Conservation (phyloP, 2,113 vertebrate species). For the Echinops telfairi region DNA sequence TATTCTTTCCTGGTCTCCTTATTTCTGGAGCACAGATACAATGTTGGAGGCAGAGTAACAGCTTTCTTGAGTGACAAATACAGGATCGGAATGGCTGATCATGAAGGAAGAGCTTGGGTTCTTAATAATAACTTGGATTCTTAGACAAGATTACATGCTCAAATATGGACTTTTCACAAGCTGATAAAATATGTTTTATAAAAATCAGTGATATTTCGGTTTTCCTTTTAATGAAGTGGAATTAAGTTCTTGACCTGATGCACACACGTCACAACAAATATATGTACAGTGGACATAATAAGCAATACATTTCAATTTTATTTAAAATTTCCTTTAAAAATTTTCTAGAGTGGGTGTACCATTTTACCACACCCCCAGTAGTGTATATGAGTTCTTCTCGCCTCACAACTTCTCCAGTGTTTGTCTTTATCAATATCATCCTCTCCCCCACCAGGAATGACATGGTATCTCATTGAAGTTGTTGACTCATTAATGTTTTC, state of each 20-base stretch:
- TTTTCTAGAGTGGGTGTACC: no score
- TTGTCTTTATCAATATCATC: no score
- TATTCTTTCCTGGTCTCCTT: neutral
- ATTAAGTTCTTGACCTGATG: neutral
- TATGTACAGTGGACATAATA: neutral
- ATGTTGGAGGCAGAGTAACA: neutral
- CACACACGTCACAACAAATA: neutral
- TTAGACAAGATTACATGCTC: neutral
- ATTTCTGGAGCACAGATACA: slow-evolving; percentile 15
- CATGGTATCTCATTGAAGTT: no score
- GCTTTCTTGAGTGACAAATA: neutral
- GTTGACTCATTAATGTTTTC: no score
- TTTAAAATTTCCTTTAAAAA: slow-evolving; percentile 35
- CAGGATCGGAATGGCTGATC: neutral
- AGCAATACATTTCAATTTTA: neutral
- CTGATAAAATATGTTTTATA: neutral
- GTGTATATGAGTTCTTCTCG: no score
- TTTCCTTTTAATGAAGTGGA: neutral
- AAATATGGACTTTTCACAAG: neutral
- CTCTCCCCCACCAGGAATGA: no score
- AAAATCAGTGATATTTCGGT: neutral
- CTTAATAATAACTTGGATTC: no score
- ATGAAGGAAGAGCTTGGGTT: neutral
- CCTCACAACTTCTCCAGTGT: no score
- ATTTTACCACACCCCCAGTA: no score